Evolutionary conservation across 2,888 invertebrate genomes (phyloP).

Genomic region (Ptychoptera contaminata): DNA sequence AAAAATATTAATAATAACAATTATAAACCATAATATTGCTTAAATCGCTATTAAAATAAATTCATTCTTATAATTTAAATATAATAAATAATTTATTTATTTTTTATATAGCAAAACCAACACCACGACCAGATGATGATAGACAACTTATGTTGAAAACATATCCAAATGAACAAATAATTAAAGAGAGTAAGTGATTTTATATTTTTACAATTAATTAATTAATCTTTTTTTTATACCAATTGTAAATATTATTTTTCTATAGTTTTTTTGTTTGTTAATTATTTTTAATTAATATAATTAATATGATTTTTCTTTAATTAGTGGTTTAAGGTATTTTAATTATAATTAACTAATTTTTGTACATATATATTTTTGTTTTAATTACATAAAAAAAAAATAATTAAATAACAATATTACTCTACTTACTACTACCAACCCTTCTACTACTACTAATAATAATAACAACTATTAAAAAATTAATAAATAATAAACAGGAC

Average conservation of each 20-base stretch:
- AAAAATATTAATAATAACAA: too few species aligned
- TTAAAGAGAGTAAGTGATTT: constrained; percentile 66
- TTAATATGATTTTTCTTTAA: neutral
- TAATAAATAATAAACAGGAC: too few species aligned
- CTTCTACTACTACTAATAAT: too few species aligned
- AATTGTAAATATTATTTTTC: constrained; percentile 8
- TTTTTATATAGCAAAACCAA: constrained; percentile 11
- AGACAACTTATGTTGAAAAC: constrained; percentile 49
- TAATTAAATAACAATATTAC: neutral
- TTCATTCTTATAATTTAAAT: too few species aligned
- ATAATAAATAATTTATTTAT: too few species aligned
- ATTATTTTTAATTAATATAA: too few species aligned
- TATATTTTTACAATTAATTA: constrained; percentile 10
- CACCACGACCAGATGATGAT: constrained; percentile 14
- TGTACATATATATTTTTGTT: neutral
- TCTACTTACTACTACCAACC: too few species aligned
- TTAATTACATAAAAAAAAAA: neutral
- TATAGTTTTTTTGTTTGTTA: too few species aligned
- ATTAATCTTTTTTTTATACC: constrained; percentile 9
- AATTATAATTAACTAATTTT: neutral
- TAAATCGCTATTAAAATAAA: too few species aligned
- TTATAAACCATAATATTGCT: too few species aligned
- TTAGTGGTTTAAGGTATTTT: neutral
- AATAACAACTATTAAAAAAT: too few species aligned
- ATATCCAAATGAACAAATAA: constrained; percentile 59